These are phyloP conservation scores for Chloropsis cyanopogon DNA, from an alignment of 2,113 vertebrate species.

Conservation along the genomic window DNA sequence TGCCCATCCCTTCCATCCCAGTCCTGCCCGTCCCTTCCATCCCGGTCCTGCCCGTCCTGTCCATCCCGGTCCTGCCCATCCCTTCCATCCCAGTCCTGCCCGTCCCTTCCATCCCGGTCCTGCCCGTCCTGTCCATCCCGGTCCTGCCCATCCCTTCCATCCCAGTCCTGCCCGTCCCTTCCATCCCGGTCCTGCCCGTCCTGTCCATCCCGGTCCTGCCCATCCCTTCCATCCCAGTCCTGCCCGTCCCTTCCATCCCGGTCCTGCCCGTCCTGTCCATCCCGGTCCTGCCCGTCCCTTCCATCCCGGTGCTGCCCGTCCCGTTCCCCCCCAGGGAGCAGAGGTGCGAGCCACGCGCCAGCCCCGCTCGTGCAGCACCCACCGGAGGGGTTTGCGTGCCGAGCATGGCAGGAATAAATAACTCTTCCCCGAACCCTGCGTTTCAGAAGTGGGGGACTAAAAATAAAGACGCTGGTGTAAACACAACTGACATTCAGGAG, in stretches of 20 bases:
- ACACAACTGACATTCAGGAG: background rate
- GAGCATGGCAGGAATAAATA: background rate
- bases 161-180: too few species aligned
- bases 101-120: background rate
- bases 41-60: background rate
- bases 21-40: background rate
- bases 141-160: background rate
- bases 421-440: background rate
- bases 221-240: background rate
- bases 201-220: background rate
- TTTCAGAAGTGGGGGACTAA: background rate
- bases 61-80: background rate
- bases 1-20: background rate
- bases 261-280: background rate
- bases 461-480: constrained; percentile 17
- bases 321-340: background rate
- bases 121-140: background rate
- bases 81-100: background rate
- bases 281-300: background rate
- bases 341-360: background rate
- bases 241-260: background rate
- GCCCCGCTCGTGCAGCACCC: background rate
- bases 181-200: background rate
- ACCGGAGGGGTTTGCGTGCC: background rate
- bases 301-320: fast-evolving